A percentile compares a stretch with the other conserved stretches of the same genome.
phyloP scores from a whole-genome alignment of 2,113 vertebrate species.

The Vulpes lagopus region DNA sequence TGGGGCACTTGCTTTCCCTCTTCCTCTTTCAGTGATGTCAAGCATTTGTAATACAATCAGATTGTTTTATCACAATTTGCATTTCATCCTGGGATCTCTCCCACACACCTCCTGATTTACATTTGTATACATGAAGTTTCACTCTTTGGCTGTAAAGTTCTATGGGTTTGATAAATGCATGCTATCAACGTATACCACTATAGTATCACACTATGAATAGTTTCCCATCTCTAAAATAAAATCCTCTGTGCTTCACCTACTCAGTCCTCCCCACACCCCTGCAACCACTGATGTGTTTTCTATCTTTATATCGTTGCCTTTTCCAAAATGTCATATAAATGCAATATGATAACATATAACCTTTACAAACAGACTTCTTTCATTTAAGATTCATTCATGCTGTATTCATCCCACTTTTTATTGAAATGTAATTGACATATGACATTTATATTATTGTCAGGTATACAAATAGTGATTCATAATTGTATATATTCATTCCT shows the following conservation, averaged over 20 bases:
- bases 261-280: background rate
- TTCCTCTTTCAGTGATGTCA: background rate
- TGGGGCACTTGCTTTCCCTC: background rate
- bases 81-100: background rate
- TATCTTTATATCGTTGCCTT: background rate
- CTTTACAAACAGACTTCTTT: background rate
- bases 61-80: background rate
- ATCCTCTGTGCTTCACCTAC: background rate
- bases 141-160: background rate
- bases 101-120: background rate
- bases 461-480: background rate
- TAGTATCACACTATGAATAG: background rate
- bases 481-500: background rate
- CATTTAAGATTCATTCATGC: background rate
- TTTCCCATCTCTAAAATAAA: background rate
- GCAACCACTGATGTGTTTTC: background rate
- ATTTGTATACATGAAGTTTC: background rate
- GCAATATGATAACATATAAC: background rate
- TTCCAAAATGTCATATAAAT: constrained; percentile 4
- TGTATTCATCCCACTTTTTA: background rate
- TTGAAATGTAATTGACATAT: background rate
- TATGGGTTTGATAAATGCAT: background rate
- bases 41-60: background rate
- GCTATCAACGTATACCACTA: background rate
- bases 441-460: background rate